phyloP scores from a whole-genome alignment of 2,113 vertebrate genomes.

The Heptranchias perlo region DNA sequence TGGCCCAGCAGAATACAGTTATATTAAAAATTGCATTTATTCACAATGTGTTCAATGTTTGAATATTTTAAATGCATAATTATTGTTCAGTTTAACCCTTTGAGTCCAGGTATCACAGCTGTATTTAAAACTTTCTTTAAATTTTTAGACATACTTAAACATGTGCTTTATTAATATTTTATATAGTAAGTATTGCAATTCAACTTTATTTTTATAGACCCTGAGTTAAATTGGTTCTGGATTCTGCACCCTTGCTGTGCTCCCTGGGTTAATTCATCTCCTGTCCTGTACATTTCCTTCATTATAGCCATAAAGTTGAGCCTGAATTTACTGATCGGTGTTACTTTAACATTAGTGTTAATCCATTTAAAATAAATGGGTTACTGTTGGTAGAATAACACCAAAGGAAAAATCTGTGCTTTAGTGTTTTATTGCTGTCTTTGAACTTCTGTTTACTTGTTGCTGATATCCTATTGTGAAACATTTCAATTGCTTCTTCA shows the following conservation, averaged over 20 bases:
- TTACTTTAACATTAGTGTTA: not conserved
- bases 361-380: not conserved
- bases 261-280: not conserved
- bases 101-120: not conserved
- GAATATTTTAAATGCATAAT: not conserved
- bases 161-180: not conserved
- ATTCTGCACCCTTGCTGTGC: not conserved
- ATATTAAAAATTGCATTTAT: not conserved
- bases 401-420: not conserved
- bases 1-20: not conserved
- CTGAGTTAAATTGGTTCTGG: not conserved
- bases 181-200: not conserved
- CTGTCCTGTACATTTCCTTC: not conserved
- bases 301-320: not conserved
- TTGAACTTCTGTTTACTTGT: not conserved
- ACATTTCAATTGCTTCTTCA: slow-evolving; percentile 51
- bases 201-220: not conserved
- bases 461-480: slow-evolving; percentile 46
- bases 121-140: not conserved
- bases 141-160: not conserved
- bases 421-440: not conserved
- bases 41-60: not conserved
- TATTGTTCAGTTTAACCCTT: not conserved
- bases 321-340: not conserved
- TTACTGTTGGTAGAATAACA: not conserved